Base-by-base conservation (phyloP, 1,140 invertebrate genomes). In the Trachymyrmex cornetzi region DNA sequence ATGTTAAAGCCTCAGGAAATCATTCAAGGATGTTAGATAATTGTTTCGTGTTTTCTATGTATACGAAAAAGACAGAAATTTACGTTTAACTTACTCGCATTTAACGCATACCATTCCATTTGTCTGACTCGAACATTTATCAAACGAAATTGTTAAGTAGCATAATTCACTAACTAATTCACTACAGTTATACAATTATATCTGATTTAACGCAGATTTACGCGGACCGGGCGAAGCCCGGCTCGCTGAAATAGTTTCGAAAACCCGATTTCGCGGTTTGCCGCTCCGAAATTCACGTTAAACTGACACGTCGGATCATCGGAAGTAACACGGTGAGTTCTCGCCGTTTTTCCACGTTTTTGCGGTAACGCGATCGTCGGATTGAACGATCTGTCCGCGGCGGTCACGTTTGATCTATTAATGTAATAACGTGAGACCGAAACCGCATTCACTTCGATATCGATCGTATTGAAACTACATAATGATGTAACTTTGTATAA, bases 211-310 rank as follows among this genome's bases (percentile, higher is more conserved):
- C n/a, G 80, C 55, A 61, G 80, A 84, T 84, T 74, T 34, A 61
- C 30, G 55, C 34, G 24, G 38, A 7, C 30, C 14, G 5, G 27
- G 1, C 50, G 64, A 12, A 12, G 44, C 38, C 38, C 48, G 3
- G 55, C 27, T 75, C n/a, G 19, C 44, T 19, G 55, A 44, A 63
- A 84, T 75, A 74, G 67, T 84, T 84, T 75, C 69, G 80, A 75
- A 84, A 84, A 84, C 69, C 80, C 80, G 69, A 84, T 84, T 75
- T 84, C 38, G 80, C 55, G 80, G 80, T 75, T 84, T 84, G 69
- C 57, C 80, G 80, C 67, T 22, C 38, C 24, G 53, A 82, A 82
- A 82, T 84, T 74, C 80, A 67, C 55, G 80, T 74, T 84, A 30
- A 84, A 85, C 82, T 85, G 55, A 75, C 81, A 85, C 57, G 59